Evolutionary conservation across 1,140 invertebrate species (phyloP).

Genomic region (Ctenoplectra terminalis): DNA sequence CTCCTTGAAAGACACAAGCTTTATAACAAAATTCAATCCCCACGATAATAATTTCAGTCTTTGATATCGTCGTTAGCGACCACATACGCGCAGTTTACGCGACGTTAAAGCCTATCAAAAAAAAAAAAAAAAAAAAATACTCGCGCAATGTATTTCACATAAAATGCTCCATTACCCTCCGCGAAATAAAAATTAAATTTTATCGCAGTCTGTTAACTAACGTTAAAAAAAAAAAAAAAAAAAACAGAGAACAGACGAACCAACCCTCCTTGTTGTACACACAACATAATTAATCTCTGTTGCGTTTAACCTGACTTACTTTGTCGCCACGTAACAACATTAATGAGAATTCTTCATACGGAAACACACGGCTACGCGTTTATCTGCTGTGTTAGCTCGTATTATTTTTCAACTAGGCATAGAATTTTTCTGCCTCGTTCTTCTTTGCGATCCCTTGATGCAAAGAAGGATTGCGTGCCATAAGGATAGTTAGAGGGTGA

Average conservation of each 20-base stretch:
- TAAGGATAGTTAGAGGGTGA: constrained; percentile 58
- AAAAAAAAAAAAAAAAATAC: too few species aligned
- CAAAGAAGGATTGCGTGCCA: constrained; percentile 64
- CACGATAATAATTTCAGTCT: too few species aligned
- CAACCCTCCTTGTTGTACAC: not conserved
- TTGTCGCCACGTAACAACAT: constrained; percentile 5
- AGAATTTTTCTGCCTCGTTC: constrained; percentile 49
- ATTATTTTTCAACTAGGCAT: constrained; percentile 52
- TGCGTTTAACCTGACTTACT: not conserved
- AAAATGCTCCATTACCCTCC: too few species aligned
- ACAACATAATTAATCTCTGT: not conserved
- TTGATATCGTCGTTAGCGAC: too few species aligned
- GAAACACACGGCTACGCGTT: constrained; percentile 41
- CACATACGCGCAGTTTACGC: too few species aligned
- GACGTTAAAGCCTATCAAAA: too few species aligned
- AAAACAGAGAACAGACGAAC: too few species aligned
- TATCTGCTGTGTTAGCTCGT: constrained; percentile 37
- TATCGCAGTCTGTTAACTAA: not conserved
- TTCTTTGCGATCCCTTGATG: constrained; percentile 45
- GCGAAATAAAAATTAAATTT: not conserved
- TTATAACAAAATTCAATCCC: too few species aligned
- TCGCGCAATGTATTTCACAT: too few species aligned
- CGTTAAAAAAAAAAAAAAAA: not conserved
- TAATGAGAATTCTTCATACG: constrained; percentile 48
- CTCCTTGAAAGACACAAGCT: too few species aligned